These are phyloP conservation scores for Nomada fabriciana DNA, from an alignment of 2,888 invertebrate species.

Conservation along the genomic window DNA sequence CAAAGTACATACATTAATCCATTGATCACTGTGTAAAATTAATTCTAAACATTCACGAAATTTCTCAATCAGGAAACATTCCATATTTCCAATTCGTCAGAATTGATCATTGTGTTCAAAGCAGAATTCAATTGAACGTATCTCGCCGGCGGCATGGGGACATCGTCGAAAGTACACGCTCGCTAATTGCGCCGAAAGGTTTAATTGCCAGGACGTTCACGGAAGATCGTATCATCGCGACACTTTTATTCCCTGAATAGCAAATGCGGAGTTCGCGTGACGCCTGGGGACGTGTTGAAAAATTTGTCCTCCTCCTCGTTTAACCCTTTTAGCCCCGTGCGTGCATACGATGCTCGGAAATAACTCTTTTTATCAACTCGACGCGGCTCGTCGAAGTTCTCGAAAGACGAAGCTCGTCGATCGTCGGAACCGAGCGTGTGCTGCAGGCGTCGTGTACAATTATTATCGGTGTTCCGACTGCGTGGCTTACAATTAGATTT, in stretches of 20 bases:
- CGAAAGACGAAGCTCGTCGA: slow-evolving; percentile 16
- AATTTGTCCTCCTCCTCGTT: background rate
- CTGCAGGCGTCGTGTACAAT: slow-evolving; percentile 38
- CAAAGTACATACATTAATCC: too few relatives aligned
- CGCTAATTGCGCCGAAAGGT: too few relatives aligned
- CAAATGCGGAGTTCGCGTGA: background rate
- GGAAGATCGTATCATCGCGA: background rate
- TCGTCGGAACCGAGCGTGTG: background rate
- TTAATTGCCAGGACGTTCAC: background rate
- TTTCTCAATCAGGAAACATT: too few relatives aligned
- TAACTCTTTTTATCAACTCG: slow-evolving; percentile 29
- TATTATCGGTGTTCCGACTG: slow-evolving; percentile 41
- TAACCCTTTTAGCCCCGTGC: background rate
- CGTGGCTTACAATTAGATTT: slow-evolving; percentile 62
- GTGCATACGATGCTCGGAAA: background rate
- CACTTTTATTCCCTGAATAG: background rate
- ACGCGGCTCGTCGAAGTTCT: slow-evolving; percentile 22
- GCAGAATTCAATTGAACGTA: too few relatives aligned
- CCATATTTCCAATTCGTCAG: too few relatives aligned
- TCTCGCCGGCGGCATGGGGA: too few relatives aligned
- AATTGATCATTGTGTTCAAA: too few relatives aligned
- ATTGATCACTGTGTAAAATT: too few relatives aligned
- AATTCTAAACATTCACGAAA: too few relatives aligned
- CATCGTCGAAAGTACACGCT: too few relatives aligned
- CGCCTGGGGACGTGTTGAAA: background rate